Evolutionary conservation across 1,140 invertebrate species (phyloP), one percentile per base, ranked within the genome.

Genomic region (Sitophilus oryzae): DNA sequence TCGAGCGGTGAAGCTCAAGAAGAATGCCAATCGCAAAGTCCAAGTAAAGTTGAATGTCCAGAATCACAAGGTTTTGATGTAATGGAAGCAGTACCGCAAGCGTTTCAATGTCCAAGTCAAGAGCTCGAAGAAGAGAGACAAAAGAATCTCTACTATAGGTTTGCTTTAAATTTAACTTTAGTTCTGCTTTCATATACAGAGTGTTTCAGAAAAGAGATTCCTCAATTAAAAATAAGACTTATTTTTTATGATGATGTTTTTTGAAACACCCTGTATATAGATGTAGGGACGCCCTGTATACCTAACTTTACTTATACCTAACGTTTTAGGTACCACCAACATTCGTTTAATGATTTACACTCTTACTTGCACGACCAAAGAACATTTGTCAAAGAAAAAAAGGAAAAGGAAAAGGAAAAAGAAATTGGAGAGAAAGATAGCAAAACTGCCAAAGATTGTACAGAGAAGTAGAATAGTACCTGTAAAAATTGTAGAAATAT

Each of bases 141-240:
- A 38, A 37, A 55, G 19, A 14, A 59, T 42, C 18, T 54, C 9
- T 54, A 54, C 23, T 54, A 54, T 40, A 48, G 43, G 57, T 48
- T n/a, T 48, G 38, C 15, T 20, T 37, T 1, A 30, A 30, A 11
- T n/a, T n/a, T n/a, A n/a, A n/a, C n/a, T n/a, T n/a, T n/a, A n/a
- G n/a, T n/a, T n/a, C n/a, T n/a, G n/a, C n/a, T n/a, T n/a, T n/a
- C n/a, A n/a, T n/a, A n/a, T n/a, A n/a, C n/a, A n/a, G n/a, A n/a
- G n/a, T n/a, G n/a, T n/a, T n/a, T n/a, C n/a, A n/a, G n/a, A n/a
- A n/a, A n/a, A n/a, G n/a, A n/a, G n/a, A n/a, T n/a, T n/a, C n/a
- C n/a, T n/a, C n/a, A n/a, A n/a, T n/a, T n/a, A n/a, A n/a, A n/a
- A n/a, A n/a, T n/a, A n/a, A n/a, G n/a, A n/a, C n/a, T n/a, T n/a